These are phyloP conservation scores for Psittacula derbiana DNA, from an alignment of 2,797 vertebrate genomes.

Conservation along the genomic window DNA sequence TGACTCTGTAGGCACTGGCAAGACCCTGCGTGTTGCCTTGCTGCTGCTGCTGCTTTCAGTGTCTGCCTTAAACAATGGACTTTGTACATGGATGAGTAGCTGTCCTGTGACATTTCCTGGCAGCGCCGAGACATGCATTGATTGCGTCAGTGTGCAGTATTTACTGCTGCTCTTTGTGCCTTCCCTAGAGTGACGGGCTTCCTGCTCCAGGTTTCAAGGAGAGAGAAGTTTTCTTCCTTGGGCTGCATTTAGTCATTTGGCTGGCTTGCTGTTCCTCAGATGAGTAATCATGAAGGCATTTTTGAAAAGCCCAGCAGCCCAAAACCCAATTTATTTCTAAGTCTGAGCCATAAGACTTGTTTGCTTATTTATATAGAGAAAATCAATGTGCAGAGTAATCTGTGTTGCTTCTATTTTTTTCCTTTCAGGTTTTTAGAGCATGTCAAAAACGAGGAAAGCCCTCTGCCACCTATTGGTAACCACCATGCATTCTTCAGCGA, in stretches of 20 bases:
- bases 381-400: background rate
- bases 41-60: background rate
- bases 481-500: constrained; percentile 74
- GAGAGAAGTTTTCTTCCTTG: constrained; percentile 19
- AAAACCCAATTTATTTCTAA: background rate
- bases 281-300: constrained; percentile 9
- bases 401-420: background rate
- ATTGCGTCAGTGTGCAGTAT: background rate
- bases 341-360: background rate
- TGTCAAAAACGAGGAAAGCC: constrained; percentile 84
- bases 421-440: constrained; percentile 89
- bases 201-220: constrained; percentile 38
- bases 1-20: background rate
- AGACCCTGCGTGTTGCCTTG: background rate
- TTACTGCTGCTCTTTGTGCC: constrained; percentile 23
- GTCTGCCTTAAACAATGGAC: constrained; percentile 9
- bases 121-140: background rate
- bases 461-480: constrained; percentile 71
- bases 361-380: background rate
- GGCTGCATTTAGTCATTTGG: constrained; percentile 2
- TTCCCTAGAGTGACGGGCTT: background rate
- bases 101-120: constrained; percentile 55
- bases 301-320: background rate
- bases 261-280: background rate
- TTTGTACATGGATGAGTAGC: background rate